phyloP scores from a whole-genome alignment of 1,140 invertebrate species.

The Drosophila setifemur region DNA sequence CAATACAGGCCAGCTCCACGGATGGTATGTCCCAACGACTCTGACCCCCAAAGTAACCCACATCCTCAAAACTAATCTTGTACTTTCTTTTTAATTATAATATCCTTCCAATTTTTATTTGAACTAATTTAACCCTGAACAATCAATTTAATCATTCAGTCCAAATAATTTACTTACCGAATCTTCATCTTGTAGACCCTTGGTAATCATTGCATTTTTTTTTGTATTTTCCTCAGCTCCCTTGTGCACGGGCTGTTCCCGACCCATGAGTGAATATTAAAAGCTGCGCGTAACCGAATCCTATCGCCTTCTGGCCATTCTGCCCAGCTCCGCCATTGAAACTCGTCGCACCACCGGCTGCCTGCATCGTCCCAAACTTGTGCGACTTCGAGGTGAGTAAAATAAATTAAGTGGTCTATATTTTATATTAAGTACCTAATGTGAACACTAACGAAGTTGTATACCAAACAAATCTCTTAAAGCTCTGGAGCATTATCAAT shows the following conservation, averaged over 20 bases:
- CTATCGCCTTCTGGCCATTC: slow-evolving; percentile 47
- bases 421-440: neutral
- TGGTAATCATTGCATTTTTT: neutral
- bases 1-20: slow-evolving; percentile 60
- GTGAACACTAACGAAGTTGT: too few species aligned
- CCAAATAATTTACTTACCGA: too few species aligned
- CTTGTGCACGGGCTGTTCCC: slow-evolving; percentile 57
- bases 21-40: slow-evolving; percentile 47
- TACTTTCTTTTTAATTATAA: neutral
- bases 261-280: slow-evolving; percentile 71
- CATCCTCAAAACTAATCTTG: neutral
- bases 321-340: slow-evolving; percentile 41
- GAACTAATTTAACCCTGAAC: neutral
- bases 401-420: neutral
- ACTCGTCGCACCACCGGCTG: slow-evolving; percentile 31
- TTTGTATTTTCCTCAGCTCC: slow-evolving; percentile 60
- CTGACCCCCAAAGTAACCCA: neutral
- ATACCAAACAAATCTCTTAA: too few species aligned
- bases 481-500: too few species aligned
- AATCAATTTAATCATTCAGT: too few species aligned
- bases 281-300: slow-evolving; percentile 59
- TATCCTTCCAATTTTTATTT: neutral
- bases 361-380: slow-evolving; percentile 46
- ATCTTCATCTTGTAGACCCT: too few species aligned
- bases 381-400: slow-evolving; percentile 55